phyloP scores from a whole-genome alignment of 2,888 invertebrate genomes.

The Perizoma flavofasciatum region DNA sequence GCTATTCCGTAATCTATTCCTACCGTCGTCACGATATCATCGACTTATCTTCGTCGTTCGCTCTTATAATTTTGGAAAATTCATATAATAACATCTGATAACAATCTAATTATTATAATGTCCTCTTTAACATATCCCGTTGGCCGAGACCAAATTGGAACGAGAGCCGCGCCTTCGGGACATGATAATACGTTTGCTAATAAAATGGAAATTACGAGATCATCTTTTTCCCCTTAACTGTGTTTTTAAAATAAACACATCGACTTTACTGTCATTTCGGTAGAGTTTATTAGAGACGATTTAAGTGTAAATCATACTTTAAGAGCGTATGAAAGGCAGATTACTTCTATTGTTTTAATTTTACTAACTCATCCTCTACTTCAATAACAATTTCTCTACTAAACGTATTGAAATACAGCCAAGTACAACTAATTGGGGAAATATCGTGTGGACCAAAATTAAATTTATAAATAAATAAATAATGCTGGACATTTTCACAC shows the following conservation, averaged over 20 bases:
- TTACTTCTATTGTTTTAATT: constrained; percentile 17
- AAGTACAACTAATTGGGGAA: too few relatives aligned
- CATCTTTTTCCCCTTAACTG: constrained; percentile 72
- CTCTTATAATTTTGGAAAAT: constrained; percentile 81
- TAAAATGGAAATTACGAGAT: constrained; percentile 77
- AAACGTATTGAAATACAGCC: too few relatives aligned
- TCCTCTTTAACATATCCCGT: constrained; percentile 82
- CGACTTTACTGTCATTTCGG: constrained; percentile 33
- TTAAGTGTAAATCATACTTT: constrained; percentile 21
- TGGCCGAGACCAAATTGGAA: constrained; percentile 71
- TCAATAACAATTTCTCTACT: too few relatives aligned
- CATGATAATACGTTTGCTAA: constrained; percentile 75
- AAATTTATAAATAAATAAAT: too few relatives aligned
- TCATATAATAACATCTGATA: constrained; percentile 82
- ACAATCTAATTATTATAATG: constrained; percentile 83
- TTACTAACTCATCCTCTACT: constrained; percentile 1
- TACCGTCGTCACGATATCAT: constrained; percentile 77
- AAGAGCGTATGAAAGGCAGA: constrained; percentile 19
- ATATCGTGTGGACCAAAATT: too few relatives aligned
- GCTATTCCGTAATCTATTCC: constrained; percentile 77
- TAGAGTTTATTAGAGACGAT: constrained; percentile 21
- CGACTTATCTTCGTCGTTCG: constrained; percentile 74
- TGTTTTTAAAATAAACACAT: constrained; percentile 78
- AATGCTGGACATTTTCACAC: too few relatives aligned
- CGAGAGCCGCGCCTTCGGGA: constrained; percentile 63